Conservation (phyloP, 2,888 invertebrate genomes). For the Rhagophthalmus giganteus region DNA sequence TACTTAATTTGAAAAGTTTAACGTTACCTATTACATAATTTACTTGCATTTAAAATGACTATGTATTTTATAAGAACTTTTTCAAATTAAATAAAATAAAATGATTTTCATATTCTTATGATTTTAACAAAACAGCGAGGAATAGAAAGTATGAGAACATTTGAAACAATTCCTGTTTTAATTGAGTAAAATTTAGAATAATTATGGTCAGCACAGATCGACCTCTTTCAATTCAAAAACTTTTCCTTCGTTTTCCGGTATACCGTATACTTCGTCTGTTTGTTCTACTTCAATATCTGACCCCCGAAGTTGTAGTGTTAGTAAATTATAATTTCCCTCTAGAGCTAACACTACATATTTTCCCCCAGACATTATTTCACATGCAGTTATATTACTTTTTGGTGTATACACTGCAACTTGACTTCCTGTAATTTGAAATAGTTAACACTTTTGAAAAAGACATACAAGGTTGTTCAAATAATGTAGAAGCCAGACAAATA, state of each 20-base stretch:
- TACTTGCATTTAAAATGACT: too few species aligned
- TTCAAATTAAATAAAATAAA: not conserved
- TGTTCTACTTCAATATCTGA: slow-evolving; percentile 41
- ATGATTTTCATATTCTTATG: slow-evolving; percentile 4
- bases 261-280: slow-evolving; percentile 55
- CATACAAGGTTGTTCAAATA: slow-evolving; percentile 17
- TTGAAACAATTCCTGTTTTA: slow-evolving; percentile 21
- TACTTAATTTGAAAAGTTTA: too few species aligned
- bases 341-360: slow-evolving; percentile 70
- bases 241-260: slow-evolving; percentile 62
- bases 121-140: slow-evolving; percentile 29
- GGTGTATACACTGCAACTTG: slow-evolving; percentile 80
- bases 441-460: slow-evolving; percentile 13
- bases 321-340: slow-evolving; percentile 65
- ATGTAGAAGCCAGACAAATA: too few species aligned
- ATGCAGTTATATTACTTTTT: slow-evolving; percentile 71
- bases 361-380: slow-evolving; percentile 76
- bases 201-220: slow-evolving; percentile 49
- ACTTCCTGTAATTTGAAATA: slow-evolving; percentile 70
- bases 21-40: too few species aligned
- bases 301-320: slow-evolving; percentile 65
- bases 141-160: slow-evolving; percentile 13
- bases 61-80: too few species aligned
- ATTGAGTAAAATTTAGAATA: slow-evolving; percentile 18
- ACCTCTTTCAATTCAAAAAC: slow-evolving; percentile 61